phyloP scores from a whole-genome alignment of 2,797 vertebrate genomes.

The Rhadinocentrus ornatus region DNA sequence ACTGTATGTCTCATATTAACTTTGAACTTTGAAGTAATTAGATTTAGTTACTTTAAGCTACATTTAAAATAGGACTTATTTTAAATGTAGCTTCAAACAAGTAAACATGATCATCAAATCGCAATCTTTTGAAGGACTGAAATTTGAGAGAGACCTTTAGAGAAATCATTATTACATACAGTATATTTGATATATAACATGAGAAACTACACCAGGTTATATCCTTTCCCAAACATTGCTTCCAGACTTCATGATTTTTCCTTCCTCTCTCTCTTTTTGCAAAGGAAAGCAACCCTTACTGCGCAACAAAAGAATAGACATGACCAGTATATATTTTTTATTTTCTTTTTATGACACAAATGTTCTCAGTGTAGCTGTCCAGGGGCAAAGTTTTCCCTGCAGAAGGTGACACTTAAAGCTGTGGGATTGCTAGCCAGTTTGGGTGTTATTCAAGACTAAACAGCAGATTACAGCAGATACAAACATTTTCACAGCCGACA shows the following conservation, averaged over 20 bases:
- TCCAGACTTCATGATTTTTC: slow-evolving; percentile 3
- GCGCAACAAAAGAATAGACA: not conserved
- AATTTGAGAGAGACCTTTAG: not conserved
- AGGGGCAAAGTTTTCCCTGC: slow-evolving; percentile 15
- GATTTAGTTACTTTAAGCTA: no score
- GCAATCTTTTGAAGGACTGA: not conserved
- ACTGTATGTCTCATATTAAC: no score
- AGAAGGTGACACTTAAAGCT: slow-evolving; percentile 54
- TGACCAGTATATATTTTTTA: not conserved
- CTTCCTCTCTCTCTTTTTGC: not conserved
- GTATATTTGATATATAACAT: not conserved
- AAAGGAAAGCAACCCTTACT: not conserved
- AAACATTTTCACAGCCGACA: slow-evolving; percentile 49
- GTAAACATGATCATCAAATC: not conserved
- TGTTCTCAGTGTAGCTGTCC: slow-evolving; percentile 13
- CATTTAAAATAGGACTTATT: no score
- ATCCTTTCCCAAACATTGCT: slow-evolving; percentile 8
- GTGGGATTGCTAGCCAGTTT: slow-evolving; percentile 30
- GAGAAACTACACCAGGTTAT: not conserved
- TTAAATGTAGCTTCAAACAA: not conserved
- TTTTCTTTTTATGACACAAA: not conserved
- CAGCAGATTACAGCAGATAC: slow-evolving; percentile 55
- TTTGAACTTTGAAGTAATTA: no score
- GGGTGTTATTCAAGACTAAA: slow-evolving; percentile 66
- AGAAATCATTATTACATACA: not conserved